Evolutionary conservation across 2,888 invertebrate species (phyloP), one percentile per base, ranked within the genome.

Genomic region (Ethmia dodecea): DNA sequence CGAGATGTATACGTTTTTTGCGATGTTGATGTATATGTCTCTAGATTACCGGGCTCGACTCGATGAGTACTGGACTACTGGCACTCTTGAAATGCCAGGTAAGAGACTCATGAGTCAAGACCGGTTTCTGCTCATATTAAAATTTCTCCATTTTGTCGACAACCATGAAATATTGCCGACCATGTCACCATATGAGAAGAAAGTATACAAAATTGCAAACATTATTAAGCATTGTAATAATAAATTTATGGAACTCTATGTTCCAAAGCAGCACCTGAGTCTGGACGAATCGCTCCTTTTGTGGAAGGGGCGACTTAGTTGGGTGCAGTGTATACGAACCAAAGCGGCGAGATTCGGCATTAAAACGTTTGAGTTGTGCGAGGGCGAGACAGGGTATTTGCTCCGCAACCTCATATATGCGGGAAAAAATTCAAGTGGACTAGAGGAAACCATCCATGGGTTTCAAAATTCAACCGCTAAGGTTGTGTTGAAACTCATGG

Each of bases 261-360:
- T n/a, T n/a, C n/a, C n/a, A n/a, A n/a, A n/a, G n/a, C 40, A 32
- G 34, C 28, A 31, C 28, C 15, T 49, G 6, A 38, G 33, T 14
- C 33, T 50, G 29, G 49, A 50, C 37, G 49, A 52, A 25, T 50
- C 50, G 31, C 31, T 50, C 31, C 37, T 47, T 26, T 34, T 50
- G 10, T 52, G 47, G 45, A 49, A 49, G 29, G 46, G 46, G 13
- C 35, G 33, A 13, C 29, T 47, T 15, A 40, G 37, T 16, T 46
- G 48, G 47, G 27, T 42, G 2, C 50, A 52, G 25, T 42, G 43
- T 31, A 47, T 52, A 11, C 37, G 41, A 12, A 35, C 45, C 13
- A 49, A 49, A 29, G 47, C 46, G 14, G 45, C 45, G n/a, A 18
- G 44, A 30, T 44, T 48, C 13, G 48, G 45, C n/a, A n/a, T 45